These are phyloP conservation scores for Eulacestoma nigropectus DNA, from an alignment of 2,113 vertebrate species.

Conservation along the genomic window DNA sequence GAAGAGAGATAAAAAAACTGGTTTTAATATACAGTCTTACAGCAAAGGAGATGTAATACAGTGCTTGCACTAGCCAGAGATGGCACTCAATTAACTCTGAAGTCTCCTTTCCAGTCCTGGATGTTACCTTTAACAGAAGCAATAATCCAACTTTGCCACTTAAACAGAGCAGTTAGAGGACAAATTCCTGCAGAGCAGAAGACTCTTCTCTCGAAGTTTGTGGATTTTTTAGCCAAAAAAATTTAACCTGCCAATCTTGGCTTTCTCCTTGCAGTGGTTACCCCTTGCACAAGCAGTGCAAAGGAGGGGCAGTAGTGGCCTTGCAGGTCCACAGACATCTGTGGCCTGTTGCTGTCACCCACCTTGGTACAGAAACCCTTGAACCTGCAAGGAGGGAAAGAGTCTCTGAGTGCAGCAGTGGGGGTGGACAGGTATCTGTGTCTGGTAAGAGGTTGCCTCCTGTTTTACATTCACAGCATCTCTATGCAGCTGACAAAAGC, in stretches of 20 bases:
- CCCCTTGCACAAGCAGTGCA: background rate
- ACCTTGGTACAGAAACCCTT: background rate
- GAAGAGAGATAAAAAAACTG: background rate
- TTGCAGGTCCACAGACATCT: accelerated
- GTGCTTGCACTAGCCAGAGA: background rate
- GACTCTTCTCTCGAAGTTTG: background rate
- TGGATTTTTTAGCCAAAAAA: accelerated
- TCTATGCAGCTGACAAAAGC: background rate
- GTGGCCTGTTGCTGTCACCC: background rate
- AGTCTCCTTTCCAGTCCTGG: background rate
- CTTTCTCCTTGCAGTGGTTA: background rate
- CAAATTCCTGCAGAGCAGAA: background rate
- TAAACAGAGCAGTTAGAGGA: background rate
- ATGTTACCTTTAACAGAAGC: background rate
- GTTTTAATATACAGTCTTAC: background rate
- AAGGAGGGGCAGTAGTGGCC: background rate
- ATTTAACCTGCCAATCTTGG: background rate
- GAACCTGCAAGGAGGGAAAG: background rate
- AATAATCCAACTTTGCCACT: background rate
- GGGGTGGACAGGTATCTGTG: accelerated
- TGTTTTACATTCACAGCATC: background rate
- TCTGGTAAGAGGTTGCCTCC: background rate
- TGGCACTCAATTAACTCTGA: background rate
- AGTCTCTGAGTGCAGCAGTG: background rate
- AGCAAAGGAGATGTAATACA: background rate